Evolutionary conservation across 1,140 invertebrate species (phyloP).

Genomic region (Drosophila quadrilineata): DNA sequence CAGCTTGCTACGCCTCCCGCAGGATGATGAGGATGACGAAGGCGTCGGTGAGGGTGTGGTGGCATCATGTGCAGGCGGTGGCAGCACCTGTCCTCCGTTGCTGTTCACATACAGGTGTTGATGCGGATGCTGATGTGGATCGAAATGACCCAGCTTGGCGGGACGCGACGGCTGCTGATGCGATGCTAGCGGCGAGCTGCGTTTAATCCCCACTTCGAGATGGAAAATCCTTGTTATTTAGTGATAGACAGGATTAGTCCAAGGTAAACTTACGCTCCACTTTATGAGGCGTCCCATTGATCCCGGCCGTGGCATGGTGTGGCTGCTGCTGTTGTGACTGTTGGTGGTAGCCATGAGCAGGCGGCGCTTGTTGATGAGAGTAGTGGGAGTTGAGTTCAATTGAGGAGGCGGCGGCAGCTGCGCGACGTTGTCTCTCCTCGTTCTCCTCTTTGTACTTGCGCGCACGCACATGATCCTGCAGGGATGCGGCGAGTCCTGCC

Average conservation of each 20-base stretch:
- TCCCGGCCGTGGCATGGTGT: slow-evolving; percentile 10
- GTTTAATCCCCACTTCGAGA: slow-evolving; percentile 66
- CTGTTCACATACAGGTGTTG: slow-evolving; percentile 52
- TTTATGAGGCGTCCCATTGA: slow-evolving; percentile 68
- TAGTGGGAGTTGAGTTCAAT: slow-evolving; percentile 46
- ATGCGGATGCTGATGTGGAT: slow-evolving; percentile 36
- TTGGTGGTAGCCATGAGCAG: slow-evolving; percentile 55
- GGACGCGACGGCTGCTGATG: slow-evolving; percentile 72
- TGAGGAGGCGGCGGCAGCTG: slow-evolving; percentile 49
- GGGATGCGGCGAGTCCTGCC: slow-evolving; percentile 88
- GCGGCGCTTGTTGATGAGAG: slow-evolving; percentile 56
- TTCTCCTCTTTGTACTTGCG: slow-evolving; percentile 85
- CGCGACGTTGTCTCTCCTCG: slow-evolving; percentile 75
- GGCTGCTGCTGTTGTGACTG: slow-evolving; percentile 33
- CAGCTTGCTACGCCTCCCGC: slow-evolving; percentile 59
- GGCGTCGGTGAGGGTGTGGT: slow-evolving; percentile 60
- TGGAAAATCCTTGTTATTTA: background rate
- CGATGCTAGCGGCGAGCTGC: slow-evolving; percentile 67
- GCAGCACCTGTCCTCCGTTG: slow-evolving; percentile 45
- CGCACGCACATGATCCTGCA: slow-evolving; percentile 89
- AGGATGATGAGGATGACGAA: slow-evolving; percentile 56
- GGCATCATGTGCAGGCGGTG: slow-evolving; percentile 61
- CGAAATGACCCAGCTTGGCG: slow-evolving; percentile 71
- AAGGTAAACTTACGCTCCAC: slow-evolving; percentile 61
- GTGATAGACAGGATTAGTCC: no score